Conservation (phyloP, 2,797 vertebrate species). For the Tiaroga cobitis region DNA sequence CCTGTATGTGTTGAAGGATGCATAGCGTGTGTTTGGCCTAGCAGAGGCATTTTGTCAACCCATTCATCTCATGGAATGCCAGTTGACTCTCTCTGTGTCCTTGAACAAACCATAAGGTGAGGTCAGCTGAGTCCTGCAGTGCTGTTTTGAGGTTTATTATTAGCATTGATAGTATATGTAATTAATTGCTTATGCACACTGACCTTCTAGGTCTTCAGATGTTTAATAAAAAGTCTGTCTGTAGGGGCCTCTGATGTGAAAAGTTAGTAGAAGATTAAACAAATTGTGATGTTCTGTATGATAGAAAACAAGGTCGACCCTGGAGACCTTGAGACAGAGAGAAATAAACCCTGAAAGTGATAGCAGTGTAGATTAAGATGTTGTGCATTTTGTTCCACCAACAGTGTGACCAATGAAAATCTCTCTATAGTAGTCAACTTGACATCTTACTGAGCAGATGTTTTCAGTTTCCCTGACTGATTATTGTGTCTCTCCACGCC, state of each 20-base stretch:
- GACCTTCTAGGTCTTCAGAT: conserved; percentile 68
- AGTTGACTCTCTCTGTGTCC: conserved; percentile 65
- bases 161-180: conserved; percentile 74
- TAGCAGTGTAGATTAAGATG: neutral
- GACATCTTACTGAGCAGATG: conserved; percentile 13
- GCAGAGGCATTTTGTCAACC: conserved; percentile 60
- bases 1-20: conserved; percentile 36
- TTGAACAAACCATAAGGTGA: conserved; percentile 72
- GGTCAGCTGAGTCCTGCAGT: conserved; percentile 60
- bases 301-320: conserved; percentile 67
- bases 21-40: conserved; percentile 49
- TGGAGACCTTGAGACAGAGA: conserved; percentile 51
- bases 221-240: conserved; percentile 65
- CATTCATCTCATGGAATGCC: conserved; percentile 70
- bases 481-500: neutral
- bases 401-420: neutral
- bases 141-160: conserved; percentile 72
- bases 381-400: conserved; percentile 24
- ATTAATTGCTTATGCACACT: conserved; percentile 72
- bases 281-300: conserved; percentile 66
- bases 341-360: conserved; percentile 1
- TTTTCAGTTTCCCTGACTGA: conserved; percentile 2
- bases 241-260: conserved; percentile 65
- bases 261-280: conserved; percentile 72
- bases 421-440: neutral